Evolutionary conservation across 2,888 invertebrate genomes (phyloP).

Genomic region (Strigamia maritima): DNA sequence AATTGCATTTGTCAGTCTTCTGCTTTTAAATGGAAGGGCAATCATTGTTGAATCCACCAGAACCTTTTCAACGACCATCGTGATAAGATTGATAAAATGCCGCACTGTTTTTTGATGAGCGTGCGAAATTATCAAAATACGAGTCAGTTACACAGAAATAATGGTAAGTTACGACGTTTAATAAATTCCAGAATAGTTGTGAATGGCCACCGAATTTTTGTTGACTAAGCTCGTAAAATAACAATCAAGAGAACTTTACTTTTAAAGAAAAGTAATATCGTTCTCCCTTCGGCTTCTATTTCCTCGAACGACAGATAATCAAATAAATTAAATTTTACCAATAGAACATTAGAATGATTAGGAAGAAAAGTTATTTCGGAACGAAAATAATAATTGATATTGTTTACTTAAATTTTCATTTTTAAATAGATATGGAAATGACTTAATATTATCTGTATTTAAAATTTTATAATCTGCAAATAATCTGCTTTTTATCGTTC

Average conservation of each 20-base stretch:
- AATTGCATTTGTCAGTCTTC: slow-evolving; percentile 24
- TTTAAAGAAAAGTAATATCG: background rate
- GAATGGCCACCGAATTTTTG: background rate
- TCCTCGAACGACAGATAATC: background rate
- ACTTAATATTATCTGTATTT: background rate
- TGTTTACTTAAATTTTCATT: background rate
- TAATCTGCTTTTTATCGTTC: background rate
- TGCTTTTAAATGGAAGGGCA: background rate
- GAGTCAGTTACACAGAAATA: slow-evolving; percentile 2
- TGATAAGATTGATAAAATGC: slow-evolving; percentile 29
- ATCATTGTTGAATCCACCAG: slow-evolving; percentile 28
- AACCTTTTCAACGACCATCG: slow-evolving; percentile 25
- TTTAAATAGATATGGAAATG: background rate
- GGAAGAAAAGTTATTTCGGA: background rate
- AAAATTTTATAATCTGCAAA: background rate
- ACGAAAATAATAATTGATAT: background rate
- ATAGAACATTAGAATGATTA: slow-evolving; percentile 22
- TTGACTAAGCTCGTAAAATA: background rate
- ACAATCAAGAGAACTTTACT: slow-evolving; percentile 20
- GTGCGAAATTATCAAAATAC: slow-evolving; percentile 25
- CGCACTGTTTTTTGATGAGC: slow-evolving; percentile 23
- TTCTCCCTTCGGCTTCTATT: background rate
- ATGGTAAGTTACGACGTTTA: background rate
- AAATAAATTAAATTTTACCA: background rate
- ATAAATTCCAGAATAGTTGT: background rate